Evolutionary conservation across 2,888 invertebrate genomes (phyloP), one percentile per base, ranked within the genome.

Genomic region (Punctoribates punctum): DNA sequence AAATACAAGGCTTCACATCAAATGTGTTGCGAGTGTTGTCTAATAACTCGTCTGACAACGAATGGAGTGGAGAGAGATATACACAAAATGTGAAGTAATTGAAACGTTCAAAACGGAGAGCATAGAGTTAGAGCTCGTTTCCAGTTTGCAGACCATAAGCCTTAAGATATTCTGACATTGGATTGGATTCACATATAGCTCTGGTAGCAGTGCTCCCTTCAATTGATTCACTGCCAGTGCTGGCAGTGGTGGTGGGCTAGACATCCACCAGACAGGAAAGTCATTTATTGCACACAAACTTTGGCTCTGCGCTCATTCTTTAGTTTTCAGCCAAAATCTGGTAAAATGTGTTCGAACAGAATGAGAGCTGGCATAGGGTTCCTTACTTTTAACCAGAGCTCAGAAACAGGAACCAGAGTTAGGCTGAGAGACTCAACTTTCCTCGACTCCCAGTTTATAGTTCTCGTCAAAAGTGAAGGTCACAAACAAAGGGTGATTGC

Each of bases 251-350:
- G 29, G 27, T 72, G 42, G 38, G 48, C 72, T 72, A 72, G 72
- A 72, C 72, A 72, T 72, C 15, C 25, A 72, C 72, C 72, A 72
- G 72, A 72, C 72, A 72, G 72, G 62, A 72, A 72, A 72, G 72
- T 38, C 72, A 72, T 72, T 72, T 72, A 72, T 25, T 42, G 54
- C 62, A 34, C 62, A 34, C 62, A 62, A 27, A 62, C 27, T 60
- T 23, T 25, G 20, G n/a, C 62, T 62, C 29, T 27, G 23, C 20
- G 62, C 13, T 62, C 62, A 62, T 62, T 62, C 62, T 62, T 62
- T 11, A 62, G 29, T 62, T 62, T 62, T 27, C 6, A 27, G 34
- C 6, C 27, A 13, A 20, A 54, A 54, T 54, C 20, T 54, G 54
- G 54, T 54, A 17, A 54, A 54, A 54, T 34, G 34, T 34, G 34